These are phyloP conservation scores for Molossus alvarezi DNA, from an alignment of 2,797 vertebrate species.

Conservation along the genomic window DNA sequence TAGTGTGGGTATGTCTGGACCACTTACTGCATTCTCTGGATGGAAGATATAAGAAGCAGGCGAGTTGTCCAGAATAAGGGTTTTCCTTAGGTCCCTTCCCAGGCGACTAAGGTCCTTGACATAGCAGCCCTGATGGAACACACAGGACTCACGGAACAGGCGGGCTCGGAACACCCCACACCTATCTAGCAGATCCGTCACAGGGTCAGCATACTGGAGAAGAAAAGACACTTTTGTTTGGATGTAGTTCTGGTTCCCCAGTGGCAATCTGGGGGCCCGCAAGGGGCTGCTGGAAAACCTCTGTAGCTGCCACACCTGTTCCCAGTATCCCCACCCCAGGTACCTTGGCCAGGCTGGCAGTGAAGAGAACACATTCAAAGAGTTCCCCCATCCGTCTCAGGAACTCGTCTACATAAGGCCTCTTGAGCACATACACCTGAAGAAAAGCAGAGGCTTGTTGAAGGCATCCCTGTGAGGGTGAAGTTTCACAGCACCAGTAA, in stretches of 20 bases:
- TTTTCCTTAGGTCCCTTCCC: slow-evolving; percentile 95
- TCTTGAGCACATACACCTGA: slow-evolving; percentile 96
- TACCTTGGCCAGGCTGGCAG: slow-evolving; percentile 97
- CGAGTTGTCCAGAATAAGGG: slow-evolving; percentile 96
- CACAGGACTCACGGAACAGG: slow-evolving; percentile 96
- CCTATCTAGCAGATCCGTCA: slow-evolving; percentile 95
- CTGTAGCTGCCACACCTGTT: background rate
- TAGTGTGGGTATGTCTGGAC: accelerated
- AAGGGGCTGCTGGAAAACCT: background rate
- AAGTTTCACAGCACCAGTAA: accelerated
- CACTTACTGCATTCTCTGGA: slow-evolving; percentile 95
- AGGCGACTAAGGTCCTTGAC: slow-evolving; percentile 96
- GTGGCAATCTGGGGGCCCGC: background rate
- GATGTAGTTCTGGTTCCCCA: background rate
- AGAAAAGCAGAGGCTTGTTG: background rate
- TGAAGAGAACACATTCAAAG: slow-evolving; percentile 96
- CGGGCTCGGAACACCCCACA: slow-evolving; percentile 93
- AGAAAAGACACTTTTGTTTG: background rate
- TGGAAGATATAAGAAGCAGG: slow-evolving; percentile 97
- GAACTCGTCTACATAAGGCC: slow-evolving; percentile 96
- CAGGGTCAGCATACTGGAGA: slow-evolving; percentile 95
- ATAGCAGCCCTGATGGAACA: slow-evolving; percentile 97
- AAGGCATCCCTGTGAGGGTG: background rate
- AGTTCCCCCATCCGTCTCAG: slow-evolving; percentile 95
- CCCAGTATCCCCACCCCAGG: background rate